Evolutionary conservation across 2,113 vertebrate genomes (phyloP), one percentile per base, ranked within the genome.

Genomic region (Hyaena hyaena): DNA sequence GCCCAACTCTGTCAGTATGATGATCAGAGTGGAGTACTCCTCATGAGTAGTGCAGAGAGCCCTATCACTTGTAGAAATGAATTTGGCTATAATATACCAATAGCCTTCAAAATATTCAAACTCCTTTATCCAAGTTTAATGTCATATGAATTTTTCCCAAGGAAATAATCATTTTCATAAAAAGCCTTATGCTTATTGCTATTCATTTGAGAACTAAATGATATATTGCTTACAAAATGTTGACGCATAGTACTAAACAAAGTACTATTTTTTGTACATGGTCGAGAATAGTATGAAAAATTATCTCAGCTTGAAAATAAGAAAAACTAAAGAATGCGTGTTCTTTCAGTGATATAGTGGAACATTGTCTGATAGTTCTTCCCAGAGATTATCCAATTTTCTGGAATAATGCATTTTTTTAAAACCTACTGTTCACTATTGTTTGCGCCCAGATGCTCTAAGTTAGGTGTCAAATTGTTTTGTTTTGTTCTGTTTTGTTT

Each of bases 221-320:
- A 88, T 74, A 80, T 55, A 74, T 43, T 68, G 7, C 23, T 21
- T 23, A 43, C 35, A 5, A 95, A 93, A 26, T 24, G 0, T 45
- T 76, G 26, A 76, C 3, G 77, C 14, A 16, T 21, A 43, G 4
- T 81, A 71, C 65, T 88, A 85, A 11, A 26, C 26, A 90, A 73
- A 82, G 7, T 63, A 39, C 4, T 53, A 45, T 26, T 10, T 76
- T 48, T 10, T 69, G 35, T 79, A 48, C 11, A 55, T 17, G 35
- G 68, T 55, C 84, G 1, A 82, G 17, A 19, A 5, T 50, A 26
- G 35, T 69, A 31, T 21, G 55, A 66, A 80, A 73, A 88, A 28
- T 61, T 28, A 69, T 58, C 5, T 85, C 33, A 80, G 68, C 28
- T 88, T 91, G 35, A 77, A 93, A 95, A 93, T 88, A 79, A 91